Percentiles rank a stretch among this genome's conserved stretches.
Conservation (phyloP, 2,113 vertebrate species). For the Mola mola region DNA sequence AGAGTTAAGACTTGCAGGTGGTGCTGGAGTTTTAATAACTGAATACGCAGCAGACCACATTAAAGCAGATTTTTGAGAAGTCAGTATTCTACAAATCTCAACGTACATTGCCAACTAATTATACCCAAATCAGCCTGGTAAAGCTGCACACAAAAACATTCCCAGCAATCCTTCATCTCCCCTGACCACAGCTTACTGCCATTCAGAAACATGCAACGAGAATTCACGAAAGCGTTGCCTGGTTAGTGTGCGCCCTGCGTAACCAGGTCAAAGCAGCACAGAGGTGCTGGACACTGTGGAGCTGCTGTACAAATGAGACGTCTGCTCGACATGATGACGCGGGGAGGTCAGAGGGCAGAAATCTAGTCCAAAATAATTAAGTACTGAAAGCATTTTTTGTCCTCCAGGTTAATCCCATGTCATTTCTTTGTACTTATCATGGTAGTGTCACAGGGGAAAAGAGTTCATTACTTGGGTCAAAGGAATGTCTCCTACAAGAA, state of each 20-base stretch:
- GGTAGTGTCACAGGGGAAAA: neutral
- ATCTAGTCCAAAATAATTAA: too few species aligned
- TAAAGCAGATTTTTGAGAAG: neutral
- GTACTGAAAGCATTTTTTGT: too few species aligned
- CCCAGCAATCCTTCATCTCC: neutral
- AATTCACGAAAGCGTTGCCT: neutral
- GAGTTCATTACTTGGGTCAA: neutral
- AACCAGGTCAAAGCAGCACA: constrained; percentile 44
- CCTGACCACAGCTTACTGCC: neutral
- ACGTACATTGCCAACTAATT: neutral
- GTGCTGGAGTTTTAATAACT: constrained; percentile 33
- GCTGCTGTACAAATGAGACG: constrained; percentile 34
- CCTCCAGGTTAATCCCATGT: too few species aligned
- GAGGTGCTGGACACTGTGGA: constrained; percentile 52
- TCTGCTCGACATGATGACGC: constrained; percentile 46
- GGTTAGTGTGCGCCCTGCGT: neutral
- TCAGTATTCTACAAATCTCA: neutral
- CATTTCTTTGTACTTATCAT: neutral
- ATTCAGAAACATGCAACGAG: neutral
- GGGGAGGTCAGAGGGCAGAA: constrained; percentile 7
- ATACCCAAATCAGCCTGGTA: neutral
- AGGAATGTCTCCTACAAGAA: too few species aligned
- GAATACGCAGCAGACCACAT: constrained; percentile 29
- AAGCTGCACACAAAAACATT: neutral
- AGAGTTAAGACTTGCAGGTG: constrained; percentile 58